These are phyloP conservation scores for Atethmia centrago DNA, from an alignment of 2,888 invertebrate species.

Conservation along the genomic window DNA sequence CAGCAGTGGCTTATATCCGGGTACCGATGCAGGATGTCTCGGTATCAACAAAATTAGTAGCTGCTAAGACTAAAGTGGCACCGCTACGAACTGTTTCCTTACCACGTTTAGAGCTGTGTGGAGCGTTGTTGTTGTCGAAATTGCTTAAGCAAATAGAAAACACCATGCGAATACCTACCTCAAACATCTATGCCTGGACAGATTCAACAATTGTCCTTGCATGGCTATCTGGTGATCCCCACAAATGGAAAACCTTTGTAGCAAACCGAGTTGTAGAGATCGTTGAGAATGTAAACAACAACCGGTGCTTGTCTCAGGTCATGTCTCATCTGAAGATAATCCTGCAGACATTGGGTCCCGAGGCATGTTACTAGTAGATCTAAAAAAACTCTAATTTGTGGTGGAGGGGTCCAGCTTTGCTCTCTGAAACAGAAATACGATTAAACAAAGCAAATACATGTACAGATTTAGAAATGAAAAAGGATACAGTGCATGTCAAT, in stretches of 20 bases:
- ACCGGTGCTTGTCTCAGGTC: not conserved
- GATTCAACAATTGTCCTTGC: not conserved
- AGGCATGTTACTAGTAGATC: not conserved
- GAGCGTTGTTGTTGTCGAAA: too few relatives aligned
- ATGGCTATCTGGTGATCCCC: not conserved
- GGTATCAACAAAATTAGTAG: too few relatives aligned
- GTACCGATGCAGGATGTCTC: too few relatives aligned
- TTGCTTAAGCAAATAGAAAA: too few relatives aligned
- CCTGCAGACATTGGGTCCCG: constrained; percentile 5
- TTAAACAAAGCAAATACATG: not conserved
- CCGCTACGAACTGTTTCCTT: too few relatives aligned
- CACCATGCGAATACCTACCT: too few relatives aligned
- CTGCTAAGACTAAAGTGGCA: too few relatives aligned
- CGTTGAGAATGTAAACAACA: not conserved
- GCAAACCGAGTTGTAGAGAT: not conserved
- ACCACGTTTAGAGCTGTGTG: too few relatives aligned
- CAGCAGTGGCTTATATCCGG: too few relatives aligned
- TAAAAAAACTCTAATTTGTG: not conserved
- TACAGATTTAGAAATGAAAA: constrained; percentile 2
- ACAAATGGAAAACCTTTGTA: not conserved
- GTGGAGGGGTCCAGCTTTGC: not conserved
- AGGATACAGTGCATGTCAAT: not conserved
- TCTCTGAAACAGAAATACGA: not conserved
- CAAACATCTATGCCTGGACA: not conserved
- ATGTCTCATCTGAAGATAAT: constrained; percentile 1